Percentiles rank a stretch among this genome's conserved stretches.
Conservation (phyloP, 2,888 invertebrate genomes). For the Odontothrips loti region DNA sequence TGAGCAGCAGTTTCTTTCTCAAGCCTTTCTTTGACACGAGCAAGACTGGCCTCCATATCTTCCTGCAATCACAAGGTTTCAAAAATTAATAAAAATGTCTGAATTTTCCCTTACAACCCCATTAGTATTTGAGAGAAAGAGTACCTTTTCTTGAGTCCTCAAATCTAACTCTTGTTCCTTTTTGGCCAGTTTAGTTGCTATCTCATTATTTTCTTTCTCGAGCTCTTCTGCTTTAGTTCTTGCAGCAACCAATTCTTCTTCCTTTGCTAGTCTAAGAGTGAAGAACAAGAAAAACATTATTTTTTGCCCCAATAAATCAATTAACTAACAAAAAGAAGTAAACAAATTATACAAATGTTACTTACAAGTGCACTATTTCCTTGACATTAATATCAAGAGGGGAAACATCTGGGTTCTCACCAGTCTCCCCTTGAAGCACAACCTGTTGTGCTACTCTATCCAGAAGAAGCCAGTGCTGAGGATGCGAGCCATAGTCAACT, state of each 20-base stretch:
- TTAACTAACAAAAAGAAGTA: constrained; percentile 26
- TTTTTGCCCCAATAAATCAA: constrained; percentile 29
- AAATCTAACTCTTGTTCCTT: constrained; percentile 84
- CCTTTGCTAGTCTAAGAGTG: constrained; percentile 67
- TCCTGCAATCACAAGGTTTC: constrained; percentile 51
- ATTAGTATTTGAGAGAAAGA: not conserved
- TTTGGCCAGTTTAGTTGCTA: constrained; percentile 80
- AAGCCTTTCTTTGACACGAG: constrained; percentile 76
- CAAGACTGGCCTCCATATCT: constrained; percentile 78
- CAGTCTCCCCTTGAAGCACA: constrained; percentile 69
- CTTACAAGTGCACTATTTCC: constrained; percentile 75
- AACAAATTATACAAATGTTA: constrained; percentile 35
- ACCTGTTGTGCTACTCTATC: constrained; percentile 94
- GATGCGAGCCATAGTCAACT: constrained; percentile 82
- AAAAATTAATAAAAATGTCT: not conserved
- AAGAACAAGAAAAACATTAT: not conserved
- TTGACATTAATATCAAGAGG: constrained; percentile 86
- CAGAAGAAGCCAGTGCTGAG: constrained; percentile 90
- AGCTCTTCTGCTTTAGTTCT: constrained; percentile 80
- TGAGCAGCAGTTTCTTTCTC: constrained; percentile 86
- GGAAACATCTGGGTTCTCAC: constrained; percentile 77
- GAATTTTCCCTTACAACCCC: not conserved
- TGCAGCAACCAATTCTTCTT: constrained; percentile 85
- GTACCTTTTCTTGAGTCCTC: constrained; percentile 76
- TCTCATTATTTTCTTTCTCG: constrained; percentile 82